These are phyloP conservation scores for Merops nubicus DNA, from an alignment of 2,113 vertebrate genomes.

Conservation along the genomic window DNA sequence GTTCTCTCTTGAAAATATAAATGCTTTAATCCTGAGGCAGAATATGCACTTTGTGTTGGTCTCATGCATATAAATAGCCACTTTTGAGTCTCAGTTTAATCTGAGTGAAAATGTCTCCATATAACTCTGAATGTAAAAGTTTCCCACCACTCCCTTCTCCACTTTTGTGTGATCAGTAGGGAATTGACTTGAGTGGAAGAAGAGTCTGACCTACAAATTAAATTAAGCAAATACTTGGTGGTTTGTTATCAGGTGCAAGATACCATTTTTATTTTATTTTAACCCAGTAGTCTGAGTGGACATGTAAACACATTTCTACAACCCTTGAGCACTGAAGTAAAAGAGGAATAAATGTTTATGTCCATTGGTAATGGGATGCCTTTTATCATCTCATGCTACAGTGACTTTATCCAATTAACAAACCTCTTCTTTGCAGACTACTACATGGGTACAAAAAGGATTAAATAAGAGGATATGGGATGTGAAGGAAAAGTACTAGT, in stretches of 20 bases:
- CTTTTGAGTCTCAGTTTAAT: slow-evolving; percentile 44
- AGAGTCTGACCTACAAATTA: slow-evolving; percentile 21
- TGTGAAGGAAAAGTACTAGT: background rate
- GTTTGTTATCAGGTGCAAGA: background rate
- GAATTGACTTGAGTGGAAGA: background rate
- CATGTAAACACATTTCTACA: background rate
- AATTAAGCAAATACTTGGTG: background rate
- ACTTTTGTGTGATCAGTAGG: background rate
- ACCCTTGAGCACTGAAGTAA: background rate
- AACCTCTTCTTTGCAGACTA: background rate
- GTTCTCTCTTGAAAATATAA: slow-evolving; percentile 48
- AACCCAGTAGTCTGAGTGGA: background rate
- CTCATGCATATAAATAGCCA: slow-evolving; percentile 48
- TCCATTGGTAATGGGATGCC: background rate
- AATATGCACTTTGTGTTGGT: slow-evolving; percentile 68
- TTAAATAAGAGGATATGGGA: background rate
- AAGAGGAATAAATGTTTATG: background rate
- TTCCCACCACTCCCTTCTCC: background rate
- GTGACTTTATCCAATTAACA: background rate
- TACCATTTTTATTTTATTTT: background rate
- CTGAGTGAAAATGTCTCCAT: background rate
- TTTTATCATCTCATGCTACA: background rate
- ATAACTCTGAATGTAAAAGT: background rate
- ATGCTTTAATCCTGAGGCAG: slow-evolving; percentile 65
- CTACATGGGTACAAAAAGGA: background rate